Base-by-base conservation (phyloP, 1,140 invertebrate species). In the Potamilus streckersoni region DNA sequence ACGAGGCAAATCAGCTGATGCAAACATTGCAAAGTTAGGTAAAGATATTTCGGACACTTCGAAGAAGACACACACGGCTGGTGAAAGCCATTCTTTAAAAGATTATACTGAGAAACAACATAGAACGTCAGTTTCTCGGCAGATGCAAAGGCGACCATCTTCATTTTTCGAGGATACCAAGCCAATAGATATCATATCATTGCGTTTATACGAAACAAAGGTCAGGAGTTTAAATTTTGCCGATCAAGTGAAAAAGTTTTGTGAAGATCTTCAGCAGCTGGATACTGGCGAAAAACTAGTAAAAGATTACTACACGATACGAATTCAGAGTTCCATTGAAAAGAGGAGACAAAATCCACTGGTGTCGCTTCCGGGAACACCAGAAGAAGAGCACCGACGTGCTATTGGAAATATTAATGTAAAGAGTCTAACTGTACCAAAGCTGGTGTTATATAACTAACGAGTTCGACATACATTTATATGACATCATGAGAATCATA, bases 81-180 rank as follows among this genome's bases (percentile, higher is more conserved):
- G 4, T 4, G 38, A 38, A 6, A 38, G 8, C 4, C 38, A 38
- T 38, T 38, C 4, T 38, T 6, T 8, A 38, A 1, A 38, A 38
- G 38, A 38, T 38, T 38, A 1, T 38, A 38, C 38, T 4, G 38
- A 38, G 38, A 38, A 38, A 38, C 38, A 38, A 38, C 8, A 38
- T 8, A 38, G 38, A 38, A 38, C 8, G 8, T 38, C 38, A 38
- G 38, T 38, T 38, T 38, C 38, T 38, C 38, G 8, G 8, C 38
- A 38, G 38, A 38, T 38, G 38, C 38, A 38, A 38, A 38, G 38
- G 38, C 65, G 55, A 49, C 59, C 62, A n/a, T 56, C 70, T 15
- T 69, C 72, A 19, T 77, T 77, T 64, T 77, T 77, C 60, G 57
- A 72, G 19, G 75, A 71, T n/a, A 71, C 66, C 27, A 69, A 72